phyloP scores from a whole-genome alignment of 2,797 vertebrate genomes.

The Pipistrellus nathusii region DNA sequence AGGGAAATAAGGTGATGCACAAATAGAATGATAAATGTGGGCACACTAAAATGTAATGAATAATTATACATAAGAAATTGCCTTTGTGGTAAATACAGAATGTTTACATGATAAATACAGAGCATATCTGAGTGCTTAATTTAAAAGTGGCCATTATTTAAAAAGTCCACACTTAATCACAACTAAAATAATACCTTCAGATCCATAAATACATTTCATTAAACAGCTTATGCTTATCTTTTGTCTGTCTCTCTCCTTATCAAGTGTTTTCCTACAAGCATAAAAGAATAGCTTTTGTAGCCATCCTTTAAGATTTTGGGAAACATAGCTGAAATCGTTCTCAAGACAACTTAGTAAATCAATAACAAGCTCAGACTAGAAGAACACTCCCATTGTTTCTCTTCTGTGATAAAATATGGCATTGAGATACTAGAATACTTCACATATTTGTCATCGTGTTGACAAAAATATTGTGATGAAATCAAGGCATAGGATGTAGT shows the following conservation, averaged over 20 bases:
- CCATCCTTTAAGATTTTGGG: neutral
- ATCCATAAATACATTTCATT: neutral
- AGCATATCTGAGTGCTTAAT: neutral
- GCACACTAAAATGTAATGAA: neutral
- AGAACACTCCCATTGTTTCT: neutral
- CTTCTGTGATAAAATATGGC: neutral
- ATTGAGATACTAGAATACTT: neutral
- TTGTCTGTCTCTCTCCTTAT: neutral
- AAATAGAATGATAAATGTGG: constrained; percentile 1
- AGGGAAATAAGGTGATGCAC: neutral
- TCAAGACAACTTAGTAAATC: neutral
- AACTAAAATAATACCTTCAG: neutral
- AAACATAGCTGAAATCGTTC: neutral
- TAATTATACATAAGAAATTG: neutral
- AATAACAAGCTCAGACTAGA: neutral
- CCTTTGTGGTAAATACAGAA: constrained; percentile 16
- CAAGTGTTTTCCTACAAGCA: neutral
- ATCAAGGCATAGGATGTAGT: neutral
- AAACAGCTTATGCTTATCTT: neutral
- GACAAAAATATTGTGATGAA: neutral
- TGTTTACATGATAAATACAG: neutral
- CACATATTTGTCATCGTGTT: neutral
- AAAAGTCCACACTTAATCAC: neutral
- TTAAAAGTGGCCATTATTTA: neutral
- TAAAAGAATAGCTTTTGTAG: neutral